Percentiles rank a stretch among this genome's conserved stretches.
Evolutionary conservation across 2,888 invertebrate genomes (phyloP).

Genomic region (Bursaphelenchus okinawaensis): DNA sequence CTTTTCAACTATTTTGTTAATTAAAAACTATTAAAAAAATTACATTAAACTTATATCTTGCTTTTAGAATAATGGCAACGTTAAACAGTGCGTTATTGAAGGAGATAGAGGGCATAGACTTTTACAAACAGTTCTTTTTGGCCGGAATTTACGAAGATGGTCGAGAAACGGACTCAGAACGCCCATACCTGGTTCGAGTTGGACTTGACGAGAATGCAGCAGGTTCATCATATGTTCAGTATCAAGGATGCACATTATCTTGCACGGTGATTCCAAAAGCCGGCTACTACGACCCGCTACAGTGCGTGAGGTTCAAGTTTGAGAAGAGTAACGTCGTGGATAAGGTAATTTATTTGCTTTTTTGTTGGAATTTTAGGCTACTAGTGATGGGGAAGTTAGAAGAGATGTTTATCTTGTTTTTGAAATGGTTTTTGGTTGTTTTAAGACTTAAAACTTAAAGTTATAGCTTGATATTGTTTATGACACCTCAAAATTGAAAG

Average conservation of each 20-base stretch:
- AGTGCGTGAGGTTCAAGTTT: conserved; percentile 1
- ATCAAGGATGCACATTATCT: conserved; percentile 4
- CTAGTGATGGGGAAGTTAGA: neutral
- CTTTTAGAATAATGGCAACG: neutral
- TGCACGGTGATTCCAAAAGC: conserved; percentile 7
- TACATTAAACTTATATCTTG: neutral
- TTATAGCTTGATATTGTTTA: neutral
- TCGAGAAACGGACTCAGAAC: conserved; percentile 4
- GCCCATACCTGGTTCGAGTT: neutral
- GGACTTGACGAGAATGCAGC: conserved; percentile 7
- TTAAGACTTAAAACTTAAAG: neutral
- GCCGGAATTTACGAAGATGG: conserved; percentile 12
- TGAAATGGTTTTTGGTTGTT: neutral
- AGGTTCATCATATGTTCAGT: conserved; percentile 8
- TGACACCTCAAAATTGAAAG: neutral
- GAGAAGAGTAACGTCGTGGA: neutral
- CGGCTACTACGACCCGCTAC: neutral
- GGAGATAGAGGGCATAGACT: conserved; percentile 10
- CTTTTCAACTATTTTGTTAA: neutral
- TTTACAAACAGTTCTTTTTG: conserved; percentile 8
- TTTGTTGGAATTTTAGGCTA: no score
- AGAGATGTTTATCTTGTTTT: no score
- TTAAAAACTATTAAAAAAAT: no score
- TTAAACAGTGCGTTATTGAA: conserved; percentile 1
- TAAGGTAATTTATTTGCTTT: no score